Conservation (phyloP, 2,888 invertebrate species). For the Drosophila eohydei region DNA sequence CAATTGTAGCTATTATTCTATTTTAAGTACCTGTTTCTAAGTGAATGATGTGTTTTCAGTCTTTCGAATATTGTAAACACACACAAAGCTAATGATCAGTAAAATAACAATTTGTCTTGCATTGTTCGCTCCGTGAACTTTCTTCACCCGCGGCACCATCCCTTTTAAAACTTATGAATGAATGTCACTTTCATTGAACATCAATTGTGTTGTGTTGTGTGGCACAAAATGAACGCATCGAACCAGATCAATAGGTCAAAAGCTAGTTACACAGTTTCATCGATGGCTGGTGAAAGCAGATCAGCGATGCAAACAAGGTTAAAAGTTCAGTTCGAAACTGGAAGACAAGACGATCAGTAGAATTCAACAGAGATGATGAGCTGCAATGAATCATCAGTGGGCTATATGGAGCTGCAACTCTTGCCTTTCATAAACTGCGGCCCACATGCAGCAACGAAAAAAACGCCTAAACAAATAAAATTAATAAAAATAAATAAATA, state of each 20-base stretch:
- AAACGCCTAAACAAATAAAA: slow-evolving; percentile 15
- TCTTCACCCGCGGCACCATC: slow-evolving; percentile 15
- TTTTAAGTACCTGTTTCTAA: neutral
- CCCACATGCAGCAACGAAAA: slow-evolving; percentile 19
- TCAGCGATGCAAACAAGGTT: slow-evolving; percentile 53
- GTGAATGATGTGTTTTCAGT: neutral
- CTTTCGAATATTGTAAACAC: neutral
- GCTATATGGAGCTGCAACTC: slow-evolving; percentile 16
- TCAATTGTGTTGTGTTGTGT: slow-evolving; percentile 19
- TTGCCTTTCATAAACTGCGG: slow-evolving; percentile 14
- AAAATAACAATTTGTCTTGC: slow-evolving; percentile 17
- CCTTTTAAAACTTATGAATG: slow-evolving; percentile 20
- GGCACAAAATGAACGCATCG: slow-evolving; percentile 8
- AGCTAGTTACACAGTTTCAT: slow-evolving; percentile 37
- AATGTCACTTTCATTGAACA: slow-evolving; percentile 26
- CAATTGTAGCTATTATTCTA: slow-evolving; percentile 1
- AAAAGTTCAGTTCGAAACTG: slow-evolving; percentile 41
- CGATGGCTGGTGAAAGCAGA: slow-evolving; percentile 52
- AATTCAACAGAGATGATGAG: slow-evolving; percentile 24
- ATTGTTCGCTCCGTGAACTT: slow-evolving; percentile 13
- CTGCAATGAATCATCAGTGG: slow-evolving; percentile 18
- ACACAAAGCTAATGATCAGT: slow-evolving; percentile 7
- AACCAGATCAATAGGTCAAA: slow-evolving; percentile 54
- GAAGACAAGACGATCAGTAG: slow-evolving; percentile 22
- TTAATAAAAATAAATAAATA: slow-evolving; percentile 16